Evolutionary conservation across 1,140 invertebrate species (phyloP).

Genomic region (Drosophila pallidifrons): DNA sequence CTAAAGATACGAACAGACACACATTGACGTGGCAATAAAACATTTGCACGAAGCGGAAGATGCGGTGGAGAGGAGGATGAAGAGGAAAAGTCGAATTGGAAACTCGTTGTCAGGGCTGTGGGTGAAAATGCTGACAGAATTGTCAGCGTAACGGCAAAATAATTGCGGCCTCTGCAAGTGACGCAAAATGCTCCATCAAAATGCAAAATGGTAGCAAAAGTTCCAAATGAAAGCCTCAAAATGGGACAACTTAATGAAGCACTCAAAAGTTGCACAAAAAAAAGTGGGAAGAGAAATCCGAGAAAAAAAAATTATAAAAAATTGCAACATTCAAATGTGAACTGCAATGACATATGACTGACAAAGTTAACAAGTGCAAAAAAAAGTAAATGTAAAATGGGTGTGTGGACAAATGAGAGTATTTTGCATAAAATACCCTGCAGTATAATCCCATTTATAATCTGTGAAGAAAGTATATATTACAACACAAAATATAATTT

Average conservation of each 20-base stretch:
- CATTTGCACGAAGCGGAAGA: constrained; percentile 26
- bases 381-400: background rate
- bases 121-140: constrained; percentile 20
- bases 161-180: constrained; percentile 65
- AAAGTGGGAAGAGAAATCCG: constrained; percentile 2
- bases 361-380: constrained; percentile 21
- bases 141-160: constrained; percentile 67
- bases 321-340: constrained; percentile 28
- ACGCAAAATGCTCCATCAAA: constrained; percentile 68
- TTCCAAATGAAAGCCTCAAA: constrained; percentile 41
- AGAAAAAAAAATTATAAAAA: constrained; percentile 16
- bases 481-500: background rate
- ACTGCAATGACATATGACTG: constrained; percentile 25
- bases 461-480: no score
- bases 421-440: background rate
- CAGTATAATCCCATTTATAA: background rate
- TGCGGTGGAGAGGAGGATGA: background rate
- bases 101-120: background rate
- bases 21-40: constrained; percentile 69
- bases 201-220: constrained; percentile 68
- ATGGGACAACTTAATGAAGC: constrained; percentile 41
- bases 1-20: constrained; percentile 38
- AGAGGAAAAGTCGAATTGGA: background rate
- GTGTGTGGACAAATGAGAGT: background rate
- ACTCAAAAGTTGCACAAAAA: constrained; percentile 46